Evolutionary conservation across 23 tunicate genomes (phyloP).

Genomic region (Styela plicata): DNA sequence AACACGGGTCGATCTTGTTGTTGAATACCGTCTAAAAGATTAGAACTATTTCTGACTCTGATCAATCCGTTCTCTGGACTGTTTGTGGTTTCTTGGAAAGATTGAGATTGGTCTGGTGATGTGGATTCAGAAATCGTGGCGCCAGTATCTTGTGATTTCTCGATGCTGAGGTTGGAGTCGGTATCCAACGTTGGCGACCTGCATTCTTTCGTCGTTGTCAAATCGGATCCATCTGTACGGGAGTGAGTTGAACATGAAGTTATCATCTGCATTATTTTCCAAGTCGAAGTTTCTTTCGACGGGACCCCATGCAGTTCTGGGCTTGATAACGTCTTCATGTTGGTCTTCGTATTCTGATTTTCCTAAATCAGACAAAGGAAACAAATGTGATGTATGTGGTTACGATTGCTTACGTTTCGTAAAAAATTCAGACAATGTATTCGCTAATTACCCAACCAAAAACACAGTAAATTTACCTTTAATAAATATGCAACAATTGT

Average conservation of each 20-base stretch:
- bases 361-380: no score
- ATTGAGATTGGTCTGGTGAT: no score
- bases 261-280: slow-evolving; percentile 22
- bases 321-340: slow-evolving; percentile 1
- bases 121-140: not conserved
- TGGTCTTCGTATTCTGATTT: not conserved
- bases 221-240: slow-evolving; percentile 28
- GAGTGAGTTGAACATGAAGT: slow-evolving; percentile 24
- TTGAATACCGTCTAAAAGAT: not conserved
- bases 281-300: slow-evolving; percentile 10
- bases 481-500: no score
- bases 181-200: slow-evolving; percentile 28
- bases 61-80: not conserved
- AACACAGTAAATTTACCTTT: no score
- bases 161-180: slow-evolving; percentile 11
- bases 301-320: slow-evolving; percentile 21
- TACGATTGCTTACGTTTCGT: no score
- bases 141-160: slow-evolving; percentile 31
- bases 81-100: no score
- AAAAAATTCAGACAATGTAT: no score
- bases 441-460: no score
- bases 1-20: slow-evolving; percentile 1
- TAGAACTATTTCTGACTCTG: not conserved
- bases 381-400: no score
- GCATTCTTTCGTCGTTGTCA: slow-evolving; percentile 31